Percentiles rank a stretch among this genome's conserved stretches.
phyloP scores from a whole-genome alignment of 1,140 invertebrate genomes.

The Heliconius himera region DNA sequence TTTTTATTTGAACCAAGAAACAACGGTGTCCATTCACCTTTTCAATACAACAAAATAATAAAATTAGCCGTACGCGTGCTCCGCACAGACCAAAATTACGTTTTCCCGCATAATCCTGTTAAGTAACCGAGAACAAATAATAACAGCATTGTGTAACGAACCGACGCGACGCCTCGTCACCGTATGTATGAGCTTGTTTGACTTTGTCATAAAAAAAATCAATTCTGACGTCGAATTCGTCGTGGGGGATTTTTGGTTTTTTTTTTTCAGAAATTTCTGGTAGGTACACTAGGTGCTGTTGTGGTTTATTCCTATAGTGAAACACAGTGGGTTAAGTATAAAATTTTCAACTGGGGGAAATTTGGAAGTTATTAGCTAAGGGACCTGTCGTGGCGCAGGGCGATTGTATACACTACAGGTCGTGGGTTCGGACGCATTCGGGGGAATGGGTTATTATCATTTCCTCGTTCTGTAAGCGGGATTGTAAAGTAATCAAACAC shows the following conservation, averaged over 20 bases:
- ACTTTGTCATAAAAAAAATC: neutral
- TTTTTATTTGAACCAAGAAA: too few species aligned
- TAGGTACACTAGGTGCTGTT: neutral
- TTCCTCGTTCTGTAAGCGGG: too few species aligned
- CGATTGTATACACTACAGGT: too few species aligned
- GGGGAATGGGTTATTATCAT: too few species aligned
- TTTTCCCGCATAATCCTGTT: conserved; percentile 33
- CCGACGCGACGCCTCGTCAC: conserved; percentile 28
- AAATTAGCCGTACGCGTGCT: conserved; percentile 11
- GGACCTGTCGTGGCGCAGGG: too few species aligned
- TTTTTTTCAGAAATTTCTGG: neutral
- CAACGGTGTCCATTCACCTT: neutral
- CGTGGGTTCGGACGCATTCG: too few species aligned
- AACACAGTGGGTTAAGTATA: neutral
- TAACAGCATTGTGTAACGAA: conserved; percentile 38
- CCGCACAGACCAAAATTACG: conserved; percentile 20
- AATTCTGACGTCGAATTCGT: neutral
- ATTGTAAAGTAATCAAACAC: too few species aligned
- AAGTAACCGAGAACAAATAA: conserved; percentile 39
- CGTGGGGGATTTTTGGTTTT: neutral
- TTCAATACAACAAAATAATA: neutral
- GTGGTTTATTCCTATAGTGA: neutral
- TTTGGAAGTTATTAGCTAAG: too few species aligned
- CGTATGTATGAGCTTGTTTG: conserved; percentile 24
- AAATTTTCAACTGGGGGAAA: too few species aligned